Evolutionary conservation across 2,888 invertebrate species (phyloP), one percentile per base, ranked within the genome.

Genomic region (Synergus itoensis): DNA sequence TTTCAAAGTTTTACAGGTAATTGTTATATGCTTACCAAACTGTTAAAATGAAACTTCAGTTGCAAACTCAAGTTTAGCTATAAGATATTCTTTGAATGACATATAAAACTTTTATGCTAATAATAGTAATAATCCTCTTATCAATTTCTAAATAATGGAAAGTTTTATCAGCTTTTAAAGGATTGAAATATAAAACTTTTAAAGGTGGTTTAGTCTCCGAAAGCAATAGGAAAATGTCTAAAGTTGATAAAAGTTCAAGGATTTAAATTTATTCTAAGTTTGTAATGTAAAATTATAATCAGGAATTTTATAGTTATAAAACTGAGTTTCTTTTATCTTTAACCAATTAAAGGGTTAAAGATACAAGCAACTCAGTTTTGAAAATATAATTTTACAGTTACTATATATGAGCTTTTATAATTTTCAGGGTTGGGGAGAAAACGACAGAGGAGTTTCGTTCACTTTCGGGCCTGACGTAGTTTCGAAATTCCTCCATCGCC

Each of bases 401-500:
- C n/a, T 36, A n/a, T 0, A 41, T 16, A 67, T 9, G 16, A 41
- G 8, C 4, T 21, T 63, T 18, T n/a, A 1, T 36, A 48, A 21
- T 40, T 45, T 77, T 28, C 65, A 96, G 92, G 97, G 99, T 87
- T 96, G 98, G 98, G 99, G 99, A 80, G 99, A 99, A 92, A 99
- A 99, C 91, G 99, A 99, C 92, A 96, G 99, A 88, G 99, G 99
- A 75, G 99, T 99, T 21, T 99, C 98, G 43, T 99, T 99, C 93
- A 99, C 99, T 18, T 99, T 99, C 92, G 99, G 99, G 64, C 97
- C 98, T 0, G 99, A 99, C 92, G 98, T 99, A 83, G 99, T 99
- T 86, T 97, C 97, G 92, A 99, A 98, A 93, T 98, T 98, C 93
- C 94, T 99, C 88, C 98, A 98, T 93, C 95, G 98, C 90, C 99